Evolutionary conservation across 2,888 invertebrate genomes (phyloP).

Genomic region (Trichogramma evanescens): DNA sequence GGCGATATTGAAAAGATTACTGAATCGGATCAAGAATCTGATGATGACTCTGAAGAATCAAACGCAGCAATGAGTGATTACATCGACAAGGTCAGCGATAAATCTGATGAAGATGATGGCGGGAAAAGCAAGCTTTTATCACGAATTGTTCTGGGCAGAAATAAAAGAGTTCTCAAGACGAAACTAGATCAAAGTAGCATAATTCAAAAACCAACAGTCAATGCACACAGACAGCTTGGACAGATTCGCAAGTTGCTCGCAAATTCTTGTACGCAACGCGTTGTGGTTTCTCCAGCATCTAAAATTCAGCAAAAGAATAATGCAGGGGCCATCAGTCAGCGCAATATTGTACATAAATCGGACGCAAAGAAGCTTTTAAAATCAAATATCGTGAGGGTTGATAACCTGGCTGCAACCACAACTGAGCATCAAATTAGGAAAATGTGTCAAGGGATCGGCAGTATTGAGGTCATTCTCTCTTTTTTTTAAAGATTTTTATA

Average conservation of each 20-base stretch:
- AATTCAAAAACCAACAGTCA: conserved; percentile 6
- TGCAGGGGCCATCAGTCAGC: conserved; percentile 22
- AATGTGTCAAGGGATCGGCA: conserved; percentile 50
- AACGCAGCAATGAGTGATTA: not conserved
- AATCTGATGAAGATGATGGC: conserved; percentile 14
- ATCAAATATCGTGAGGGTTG: conserved; percentile 47
- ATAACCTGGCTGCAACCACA: conserved; percentile 50
- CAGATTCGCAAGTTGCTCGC: conserved; percentile 19
- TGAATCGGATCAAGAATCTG: not conserved
- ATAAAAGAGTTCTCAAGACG: conserved; percentile 5
- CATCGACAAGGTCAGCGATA: not conserved
- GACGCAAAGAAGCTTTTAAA: conserved; percentile 30
- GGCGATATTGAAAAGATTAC: conserved; percentile 16
- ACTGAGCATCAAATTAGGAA: conserved; percentile 48
- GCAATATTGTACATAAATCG: conserved; percentile 31
- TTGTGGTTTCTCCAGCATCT: conserved; percentile 38
- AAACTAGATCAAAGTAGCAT: conserved; percentile 6
- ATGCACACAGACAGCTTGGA: conserved; percentile 12
- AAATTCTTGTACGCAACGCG: conserved; percentile 26
- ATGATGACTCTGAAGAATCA: not conserved
- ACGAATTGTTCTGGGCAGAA: conserved; percentile 14
- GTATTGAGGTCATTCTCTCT: conserved; percentile 48
- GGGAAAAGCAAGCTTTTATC: conserved; percentile 17
- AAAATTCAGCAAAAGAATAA: conserved; percentile 25
- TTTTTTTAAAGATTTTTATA: conserved; percentile 10